Conservation (phyloP, 2,113 vertebrate genomes). For the Phalacrocorax pelagicus region DNA sequence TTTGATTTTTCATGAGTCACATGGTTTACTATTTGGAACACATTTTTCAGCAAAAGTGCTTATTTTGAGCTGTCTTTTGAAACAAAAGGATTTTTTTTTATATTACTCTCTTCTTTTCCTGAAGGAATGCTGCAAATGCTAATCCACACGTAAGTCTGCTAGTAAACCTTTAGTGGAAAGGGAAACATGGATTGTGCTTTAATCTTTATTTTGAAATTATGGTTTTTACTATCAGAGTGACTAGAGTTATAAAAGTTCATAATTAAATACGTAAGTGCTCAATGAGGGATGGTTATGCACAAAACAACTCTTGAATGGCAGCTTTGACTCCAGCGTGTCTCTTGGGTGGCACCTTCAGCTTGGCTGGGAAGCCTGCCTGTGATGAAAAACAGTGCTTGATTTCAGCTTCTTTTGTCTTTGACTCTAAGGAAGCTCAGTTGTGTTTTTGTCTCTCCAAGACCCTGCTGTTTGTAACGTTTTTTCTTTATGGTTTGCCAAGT, state of each 20-base stretch:
- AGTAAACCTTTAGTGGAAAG: background rate
- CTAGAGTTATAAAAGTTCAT: background rate
- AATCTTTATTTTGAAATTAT: background rate
- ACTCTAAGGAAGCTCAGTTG: background rate
- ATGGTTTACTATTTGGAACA: background rate
- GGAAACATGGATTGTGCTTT: background rate
- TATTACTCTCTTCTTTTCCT: background rate
- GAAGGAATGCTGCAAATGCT: background rate
- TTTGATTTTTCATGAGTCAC: background rate
- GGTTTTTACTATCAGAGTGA: background rate
- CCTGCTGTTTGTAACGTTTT: background rate
- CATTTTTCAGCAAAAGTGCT: background rate
- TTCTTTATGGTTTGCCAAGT: background rate
- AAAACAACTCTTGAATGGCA: background rate
- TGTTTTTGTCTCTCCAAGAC: background rate
- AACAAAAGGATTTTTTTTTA: background rate
- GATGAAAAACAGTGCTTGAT: background rate
- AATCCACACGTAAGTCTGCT: background rate
- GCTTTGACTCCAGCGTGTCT: background rate
- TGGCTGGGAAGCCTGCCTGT: background rate
- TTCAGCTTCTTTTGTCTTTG: background rate
- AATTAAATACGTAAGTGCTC: background rate
- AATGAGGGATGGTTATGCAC: accelerated
- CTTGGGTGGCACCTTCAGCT: background rate
- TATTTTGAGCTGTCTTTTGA: background rate